Evolutionary conservation across 2,113 vertebrate genomes (phyloP), one percentile per base, ranked within the genome.

Genomic region (Caretta caretta): DNA sequence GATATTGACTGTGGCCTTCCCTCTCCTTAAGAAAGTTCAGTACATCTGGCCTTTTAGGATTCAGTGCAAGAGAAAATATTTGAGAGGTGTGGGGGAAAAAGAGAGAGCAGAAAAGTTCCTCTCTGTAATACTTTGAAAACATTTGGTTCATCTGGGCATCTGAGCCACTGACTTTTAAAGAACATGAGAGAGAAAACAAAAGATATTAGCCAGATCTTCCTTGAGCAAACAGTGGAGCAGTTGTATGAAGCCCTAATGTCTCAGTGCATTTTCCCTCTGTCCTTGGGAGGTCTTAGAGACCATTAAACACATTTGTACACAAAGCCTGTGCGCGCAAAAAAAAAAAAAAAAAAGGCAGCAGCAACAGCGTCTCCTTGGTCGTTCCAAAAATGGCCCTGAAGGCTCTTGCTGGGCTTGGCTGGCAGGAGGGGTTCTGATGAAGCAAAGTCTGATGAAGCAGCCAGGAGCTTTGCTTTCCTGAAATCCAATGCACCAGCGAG

Each of bases 241-340:
- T 79, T 16, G 76, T 65, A 4, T 3, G 0, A 59, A 82, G 87
- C 65, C 62, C 1, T 88, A 83, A 62, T 50, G 75, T 69, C 92
- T 93, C 96, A 59, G 88, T 96, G 94, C 83, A 69, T 95, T 96
- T 88, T 92, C 93, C 92, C 92, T 94, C 88, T 94, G 93, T 93
- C 89, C 93, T 4, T 96, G 96, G 90, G 93, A 97, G 93, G 96
- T 90, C 92, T 96, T 84, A 53, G n/a, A 91, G 90, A 94, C 94
- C 81, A 98, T 96, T 89, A 90, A 97, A 92, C 72, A 38, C 80
- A 46, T 93, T 96, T 72, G n/a, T 82, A 72, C 38, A 84, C 93
- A 88, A 93, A 85, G 35, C 62, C 89, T 82, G 80, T 31, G 59
- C 49, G 50, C 27, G n/a, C n/a, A 48, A 80, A 81, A 86, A 69